Percentiles rank a stretch among this genome's conserved stretches.
Evolutionary conservation across 2,113 vertebrate genomes (phyloP).

Genomic region (Macrotus californicus): DNA sequence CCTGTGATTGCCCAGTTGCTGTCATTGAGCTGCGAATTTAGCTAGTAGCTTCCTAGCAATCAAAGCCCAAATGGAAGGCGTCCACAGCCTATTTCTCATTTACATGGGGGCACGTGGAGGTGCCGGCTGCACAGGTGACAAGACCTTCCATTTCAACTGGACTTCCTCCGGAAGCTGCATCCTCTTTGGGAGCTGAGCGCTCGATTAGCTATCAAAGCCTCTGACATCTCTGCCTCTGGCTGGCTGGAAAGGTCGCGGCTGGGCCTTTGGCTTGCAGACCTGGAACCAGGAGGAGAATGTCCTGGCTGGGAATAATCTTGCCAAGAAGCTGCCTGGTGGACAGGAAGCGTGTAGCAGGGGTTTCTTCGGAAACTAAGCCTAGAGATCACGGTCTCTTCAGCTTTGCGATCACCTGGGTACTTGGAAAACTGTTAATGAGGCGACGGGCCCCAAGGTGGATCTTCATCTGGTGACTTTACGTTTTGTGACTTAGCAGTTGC

Average conservation of each 20-base stretch:
- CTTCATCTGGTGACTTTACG: background rate
- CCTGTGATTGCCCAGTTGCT: background rate
- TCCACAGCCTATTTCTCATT: background rate
- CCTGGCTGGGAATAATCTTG: background rate
- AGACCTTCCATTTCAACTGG: background rate
- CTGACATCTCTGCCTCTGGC: background rate
- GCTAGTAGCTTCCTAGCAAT: background rate
- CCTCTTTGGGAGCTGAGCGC: background rate
- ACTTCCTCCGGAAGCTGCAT: background rate
- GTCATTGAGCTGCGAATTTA: background rate
- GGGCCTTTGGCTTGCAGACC: background rate
- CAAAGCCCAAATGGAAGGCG: background rate
- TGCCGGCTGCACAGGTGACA: background rate
- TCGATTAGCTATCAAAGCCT: background rate
- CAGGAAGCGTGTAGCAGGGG: background rate
- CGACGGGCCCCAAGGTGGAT: background rate
- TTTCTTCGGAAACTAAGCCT: background rate
- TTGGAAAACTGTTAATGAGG: background rate
- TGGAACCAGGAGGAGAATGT: rapidly evolving
- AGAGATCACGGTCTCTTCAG: background rate
- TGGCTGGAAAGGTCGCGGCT: background rate
- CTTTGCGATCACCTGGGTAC: background rate
- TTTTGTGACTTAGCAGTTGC: background rate
- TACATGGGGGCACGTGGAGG: background rate
- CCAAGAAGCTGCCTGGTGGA: background rate